phyloP scores from a whole-genome alignment of 2,113 vertebrate species.

The Romanogobio albipinnatus region DNA sequence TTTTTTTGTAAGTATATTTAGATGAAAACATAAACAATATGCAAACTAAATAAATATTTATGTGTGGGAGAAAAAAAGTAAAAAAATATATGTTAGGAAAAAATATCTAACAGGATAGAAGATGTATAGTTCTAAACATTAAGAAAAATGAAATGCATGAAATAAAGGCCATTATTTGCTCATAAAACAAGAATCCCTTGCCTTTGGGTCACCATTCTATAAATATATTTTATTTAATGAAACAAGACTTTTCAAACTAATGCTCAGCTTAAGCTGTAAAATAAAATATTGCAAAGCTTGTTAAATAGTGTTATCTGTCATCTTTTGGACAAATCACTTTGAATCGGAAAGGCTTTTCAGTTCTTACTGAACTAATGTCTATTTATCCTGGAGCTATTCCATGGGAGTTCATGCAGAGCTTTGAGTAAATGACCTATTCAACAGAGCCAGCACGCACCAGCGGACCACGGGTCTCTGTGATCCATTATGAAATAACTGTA shows the following conservation, averaged over 20 bases:
- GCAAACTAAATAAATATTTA: no score
- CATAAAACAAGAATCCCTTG: background rate
- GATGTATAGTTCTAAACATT: background rate
- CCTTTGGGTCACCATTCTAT: background rate
- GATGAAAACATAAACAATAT: no score
- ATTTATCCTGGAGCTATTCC: slow-evolving; percentile 41
- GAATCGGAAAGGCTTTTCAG: slow-evolving; percentile 11
- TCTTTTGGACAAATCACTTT: slow-evolving; percentile 1
- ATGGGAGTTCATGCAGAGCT: background rate
- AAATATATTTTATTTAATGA: background rate
- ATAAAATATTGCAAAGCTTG: background rate
- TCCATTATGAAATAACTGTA: slow-evolving; percentile 15
- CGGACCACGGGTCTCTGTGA: background rate
- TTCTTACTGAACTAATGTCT: slow-evolving; percentile 8
- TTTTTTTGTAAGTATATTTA: no score
- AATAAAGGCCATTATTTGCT: background rate
- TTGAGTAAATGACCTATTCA: slow-evolving; percentile 34
- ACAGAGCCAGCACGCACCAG: background rate
- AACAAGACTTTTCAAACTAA: background rate
- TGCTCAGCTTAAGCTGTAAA: background rate
- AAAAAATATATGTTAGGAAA: no score
- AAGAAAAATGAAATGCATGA: background rate
- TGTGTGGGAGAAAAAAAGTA: no score
- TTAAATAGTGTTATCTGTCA: background rate
- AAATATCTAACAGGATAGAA: background rate